Evolutionary conservation across 2,797 vertebrate genomes (phyloP), one percentile per base, ranked within the genome.

Genomic region (Trematomus bernacchii): DNA sequence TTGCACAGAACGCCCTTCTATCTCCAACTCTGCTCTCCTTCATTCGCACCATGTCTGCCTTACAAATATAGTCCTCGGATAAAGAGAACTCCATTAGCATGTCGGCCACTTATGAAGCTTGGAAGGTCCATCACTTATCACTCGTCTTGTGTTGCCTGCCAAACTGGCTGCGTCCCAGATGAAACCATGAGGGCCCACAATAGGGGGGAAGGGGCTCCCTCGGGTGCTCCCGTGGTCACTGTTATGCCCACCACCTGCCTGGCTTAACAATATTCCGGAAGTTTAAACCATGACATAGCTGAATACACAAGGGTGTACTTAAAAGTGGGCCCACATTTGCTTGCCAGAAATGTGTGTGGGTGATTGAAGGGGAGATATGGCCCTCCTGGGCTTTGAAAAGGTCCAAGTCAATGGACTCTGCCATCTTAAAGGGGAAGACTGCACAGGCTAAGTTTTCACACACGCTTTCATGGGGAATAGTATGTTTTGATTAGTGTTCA

Each of bases 61-160:
- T 80, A 84, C 88, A 92, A 94, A 94, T 95, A 94, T 94, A 94
- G 90, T 90, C 79, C 90, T 84, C 66, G 89, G 94, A 95, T 95
- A 95, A 95, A 93, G 91, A 89, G 90, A 75, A 87, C 77, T 92
- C 94, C 95, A 96, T 96, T 95, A 95, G 93, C 87, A 79, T 89
- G 91, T 86, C 87, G 90, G 87, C 92, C 92, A 91, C 93, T 92
- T 94, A 85, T 83, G 73, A 86, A 89, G 89, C 89, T 87, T 86
- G 79, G 91, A 93, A 90, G 90, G 91, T 91, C 88, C 91, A 80
- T 95, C 92, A 89, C 88, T 93, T 94, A 94, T 94, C 94, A 92
- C 93, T 93, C 87, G 83, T 90, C 86, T 90, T 90, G 78, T 92
- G 91, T 91, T 92, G 91, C 88, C 89, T 92, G 90, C 92, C 91